These are phyloP conservation scores for Mus spicilegus DNA, from an alignment of 2,113 vertebrate species.

Conservation along the genomic window DNA sequence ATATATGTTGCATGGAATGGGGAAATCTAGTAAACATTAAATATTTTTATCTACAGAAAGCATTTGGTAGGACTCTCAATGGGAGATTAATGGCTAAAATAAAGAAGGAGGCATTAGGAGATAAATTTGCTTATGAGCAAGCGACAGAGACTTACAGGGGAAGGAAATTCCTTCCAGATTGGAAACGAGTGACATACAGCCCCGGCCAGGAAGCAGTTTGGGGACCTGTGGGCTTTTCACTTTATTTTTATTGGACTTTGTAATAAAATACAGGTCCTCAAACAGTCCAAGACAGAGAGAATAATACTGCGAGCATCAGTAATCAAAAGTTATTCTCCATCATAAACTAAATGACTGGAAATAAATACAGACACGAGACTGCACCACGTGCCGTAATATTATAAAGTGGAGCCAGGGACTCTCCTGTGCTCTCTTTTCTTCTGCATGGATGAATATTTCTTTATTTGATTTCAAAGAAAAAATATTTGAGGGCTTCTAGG, in stretches of 20 bases:
- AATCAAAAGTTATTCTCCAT: slow-evolving; percentile 83
- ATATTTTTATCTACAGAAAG: slow-evolving; percentile 79
- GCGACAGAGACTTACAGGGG: slow-evolving; percentile 72
- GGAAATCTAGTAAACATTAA: slow-evolving; percentile 80
- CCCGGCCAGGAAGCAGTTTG: slow-evolving; percentile 74
- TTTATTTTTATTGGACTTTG: slow-evolving; percentile 80
- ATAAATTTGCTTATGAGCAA: slow-evolving; percentile 83
- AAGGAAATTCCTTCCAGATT: slow-evolving; percentile 68
- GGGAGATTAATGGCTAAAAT: slow-evolving; percentile 83
- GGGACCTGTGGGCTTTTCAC: slow-evolving; percentile 80
- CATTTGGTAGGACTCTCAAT: slow-evolving; percentile 78
- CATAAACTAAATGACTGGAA: slow-evolving; percentile 83
- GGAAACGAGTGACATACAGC: slow-evolving; percentile 70
- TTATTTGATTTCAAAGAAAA: slow-evolving; percentile 73
- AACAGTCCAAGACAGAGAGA: slow-evolving; percentile 82
- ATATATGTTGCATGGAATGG: slow-evolving; percentile 72
- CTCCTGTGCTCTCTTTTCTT: slow-evolving; percentile 71
- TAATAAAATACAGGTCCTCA: slow-evolving; percentile 83
- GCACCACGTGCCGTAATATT: slow-evolving; percentile 70
- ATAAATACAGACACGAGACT: slow-evolving; percentile 80
- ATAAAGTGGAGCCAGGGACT: slow-evolving; percentile 58
- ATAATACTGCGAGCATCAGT: slow-evolving; percentile 81
- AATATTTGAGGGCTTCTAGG: slow-evolving; percentile 45
- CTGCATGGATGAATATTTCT: slow-evolving; percentile 73
- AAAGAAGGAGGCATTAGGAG: slow-evolving; percentile 80